Conservation (phyloP, 2,797 vertebrate species). For the Aeoliscus strigatus region DNA sequence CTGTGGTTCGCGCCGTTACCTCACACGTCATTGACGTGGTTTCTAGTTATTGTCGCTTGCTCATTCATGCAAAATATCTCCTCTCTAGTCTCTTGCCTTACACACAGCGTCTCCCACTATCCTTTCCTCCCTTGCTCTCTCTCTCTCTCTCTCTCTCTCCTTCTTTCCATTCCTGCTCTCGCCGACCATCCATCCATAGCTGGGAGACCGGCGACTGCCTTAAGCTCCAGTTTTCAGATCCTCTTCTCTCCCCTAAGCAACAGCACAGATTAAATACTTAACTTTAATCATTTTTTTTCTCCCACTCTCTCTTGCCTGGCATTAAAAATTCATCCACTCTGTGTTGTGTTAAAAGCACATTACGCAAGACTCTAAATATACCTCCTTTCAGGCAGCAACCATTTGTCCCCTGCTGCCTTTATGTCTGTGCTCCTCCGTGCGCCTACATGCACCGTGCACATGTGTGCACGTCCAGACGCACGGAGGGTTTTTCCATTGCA, state of each 20-base stretch:
- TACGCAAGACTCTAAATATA: conserved; percentile 77
- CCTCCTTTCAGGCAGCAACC: conserved; percentile 51
- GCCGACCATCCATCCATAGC: conserved; percentile 49
- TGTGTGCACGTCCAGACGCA: too few relatives aligned
- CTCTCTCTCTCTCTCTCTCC: conserved; percentile 20
- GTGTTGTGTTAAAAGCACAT: conserved; percentile 76
- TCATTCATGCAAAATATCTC: conserved; percentile 59
- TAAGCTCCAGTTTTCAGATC: conserved; percentile 53
- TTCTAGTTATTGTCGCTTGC: conserved; percentile 66
- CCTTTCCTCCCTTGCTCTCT: conserved; percentile 18
- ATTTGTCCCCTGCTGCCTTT: conserved; percentile 53
- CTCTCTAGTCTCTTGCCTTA: conserved; percentile 36
- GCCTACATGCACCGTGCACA: conserved; percentile 16
- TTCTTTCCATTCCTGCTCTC: conserved; percentile 27
- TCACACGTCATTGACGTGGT: conserved; percentile 43
- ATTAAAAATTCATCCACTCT: conserved; percentile 77
- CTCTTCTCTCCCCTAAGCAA: conserved; percentile 59
- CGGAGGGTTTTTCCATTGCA: too few relatives aligned
- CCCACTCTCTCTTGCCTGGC: conserved; percentile 37
- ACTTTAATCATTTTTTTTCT: conserved; percentile 60
- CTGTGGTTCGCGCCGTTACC: conserved; percentile 35
- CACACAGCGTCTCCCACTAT: conserved; percentile 33
- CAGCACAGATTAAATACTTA: conserved; percentile 73
- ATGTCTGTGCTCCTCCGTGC: conserved; percentile 40
- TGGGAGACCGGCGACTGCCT: conserved; percentile 38